A percentile compares a stretch with the other conserved stretches of the same genome.
Conservation (phyloP, 2,797 vertebrate species). For the Esox lucius region DNA sequence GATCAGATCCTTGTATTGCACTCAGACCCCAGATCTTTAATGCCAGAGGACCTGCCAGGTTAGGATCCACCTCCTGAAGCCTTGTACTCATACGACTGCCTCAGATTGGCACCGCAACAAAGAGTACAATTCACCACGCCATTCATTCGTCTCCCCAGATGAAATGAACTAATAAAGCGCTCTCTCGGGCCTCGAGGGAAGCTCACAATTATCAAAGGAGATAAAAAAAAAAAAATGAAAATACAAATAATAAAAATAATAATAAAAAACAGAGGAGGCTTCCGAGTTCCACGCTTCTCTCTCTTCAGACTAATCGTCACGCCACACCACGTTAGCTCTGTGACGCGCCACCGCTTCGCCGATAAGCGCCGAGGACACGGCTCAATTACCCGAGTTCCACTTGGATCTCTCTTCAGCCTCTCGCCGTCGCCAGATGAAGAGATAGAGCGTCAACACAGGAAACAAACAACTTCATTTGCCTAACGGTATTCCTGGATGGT, state of each 20-base stretch:
- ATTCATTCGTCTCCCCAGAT: slow-evolving; percentile 72
- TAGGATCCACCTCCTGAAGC: slow-evolving; percentile 59
- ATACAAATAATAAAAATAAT: too few relatives aligned
- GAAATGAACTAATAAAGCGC: slow-evolving; percentile 79
- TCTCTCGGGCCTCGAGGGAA: slow-evolving; percentile 73
- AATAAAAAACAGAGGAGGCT: slow-evolving; percentile 35
- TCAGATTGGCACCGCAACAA: slow-evolving; percentile 76
- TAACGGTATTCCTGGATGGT: slow-evolving; percentile 71
- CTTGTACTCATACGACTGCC: slow-evolving; percentile 69
- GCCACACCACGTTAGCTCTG: slow-evolving; percentile 77
- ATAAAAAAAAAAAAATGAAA: slow-evolving; percentile 58
- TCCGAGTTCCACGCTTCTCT: slow-evolving; percentile 72
- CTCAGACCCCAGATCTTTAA: slow-evolving; percentile 42
- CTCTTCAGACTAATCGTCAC: slow-evolving; percentile 76
- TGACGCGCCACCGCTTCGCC: slow-evolving; percentile 74
- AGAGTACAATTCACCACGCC: slow-evolving; percentile 69
- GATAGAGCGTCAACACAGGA: slow-evolving; percentile 77
- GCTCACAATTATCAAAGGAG: slow-evolving; percentile 72
- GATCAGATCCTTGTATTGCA: too few relatives aligned
- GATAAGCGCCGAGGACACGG: slow-evolving; percentile 75
- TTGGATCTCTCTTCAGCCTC: slow-evolving; percentile 59
- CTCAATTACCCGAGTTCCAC: slow-evolving; percentile 77
- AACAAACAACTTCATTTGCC: slow-evolving; percentile 78
- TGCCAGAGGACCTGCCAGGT: neutral
- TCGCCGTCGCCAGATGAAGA: slow-evolving; percentile 65